These are phyloP conservation scores for Rhagoletis pomonella DNA, from an alignment of 1,140 invertebrate species.

Conservation along the genomic window DNA sequence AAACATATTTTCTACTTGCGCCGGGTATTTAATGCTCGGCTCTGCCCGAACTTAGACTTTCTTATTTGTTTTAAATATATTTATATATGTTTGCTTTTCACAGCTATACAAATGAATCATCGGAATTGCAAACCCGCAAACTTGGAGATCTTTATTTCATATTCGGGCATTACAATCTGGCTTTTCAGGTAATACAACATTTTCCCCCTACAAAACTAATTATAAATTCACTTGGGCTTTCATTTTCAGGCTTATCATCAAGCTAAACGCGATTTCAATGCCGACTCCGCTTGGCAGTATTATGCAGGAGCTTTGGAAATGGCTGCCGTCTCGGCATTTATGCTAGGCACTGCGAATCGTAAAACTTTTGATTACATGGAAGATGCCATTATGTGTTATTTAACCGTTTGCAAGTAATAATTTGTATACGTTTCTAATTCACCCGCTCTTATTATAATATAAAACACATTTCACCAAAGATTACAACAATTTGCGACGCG, in stretches of 20 bases:
- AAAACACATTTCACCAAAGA: slow-evolving; percentile 73
- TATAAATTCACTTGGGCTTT: neutral
- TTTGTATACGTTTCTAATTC: no score
- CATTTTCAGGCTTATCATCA: slow-evolving; percentile 86
- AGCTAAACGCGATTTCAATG: slow-evolving; percentile 96
- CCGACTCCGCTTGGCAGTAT: slow-evolving; percentile 97
- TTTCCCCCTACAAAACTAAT: neutral
- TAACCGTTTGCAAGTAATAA: slow-evolving; percentile 88
- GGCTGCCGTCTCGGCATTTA: slow-evolving; percentile 93
- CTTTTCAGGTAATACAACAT: slow-evolving; percentile 80
- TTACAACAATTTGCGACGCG: slow-evolving; percentile 92
- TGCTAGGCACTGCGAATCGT: slow-evolving; percentile 85
- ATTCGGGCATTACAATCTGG: slow-evolving; percentile 94
- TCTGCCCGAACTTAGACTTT: no score
- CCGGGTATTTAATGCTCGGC: no score
- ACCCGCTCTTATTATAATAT: no score
- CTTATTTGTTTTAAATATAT: no score
- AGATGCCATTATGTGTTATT: slow-evolving; percentile 92
- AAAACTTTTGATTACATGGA: slow-evolving; percentile 94
- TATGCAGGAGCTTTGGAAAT: slow-evolving; percentile 97
- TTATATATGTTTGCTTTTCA: slow-evolving; percentile 24
- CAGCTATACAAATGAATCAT: slow-evolving; percentile 90
- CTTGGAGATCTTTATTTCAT: slow-evolving; percentile 97
- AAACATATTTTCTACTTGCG: no score
- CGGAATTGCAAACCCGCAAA: slow-evolving; percentile 93